phyloP scores from a whole-genome alignment of 64 coral and sea anemone species.

The Exaiptasia diaphana region DNA sequence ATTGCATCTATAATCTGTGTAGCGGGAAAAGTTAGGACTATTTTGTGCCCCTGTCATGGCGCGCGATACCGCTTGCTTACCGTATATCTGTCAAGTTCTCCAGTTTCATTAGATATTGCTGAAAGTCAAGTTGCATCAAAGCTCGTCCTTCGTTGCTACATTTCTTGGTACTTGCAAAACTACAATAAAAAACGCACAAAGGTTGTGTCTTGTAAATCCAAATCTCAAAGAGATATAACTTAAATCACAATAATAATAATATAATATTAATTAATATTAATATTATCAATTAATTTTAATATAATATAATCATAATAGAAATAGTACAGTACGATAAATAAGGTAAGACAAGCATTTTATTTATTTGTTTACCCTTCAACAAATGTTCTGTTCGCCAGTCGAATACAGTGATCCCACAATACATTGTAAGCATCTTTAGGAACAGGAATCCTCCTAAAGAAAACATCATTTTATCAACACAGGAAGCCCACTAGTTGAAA shows the following conservation, averaged over 20 bases:
- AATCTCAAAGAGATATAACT: too few species aligned
- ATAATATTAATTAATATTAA: too few species aligned
- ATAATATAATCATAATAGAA: too few species aligned
- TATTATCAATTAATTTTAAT: too few species aligned
- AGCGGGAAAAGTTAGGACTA: too few species aligned
- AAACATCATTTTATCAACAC: neutral
- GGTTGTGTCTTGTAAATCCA: too few species aligned
- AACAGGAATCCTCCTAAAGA: constrained; percentile 80
- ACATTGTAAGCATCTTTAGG: constrained; percentile 80
- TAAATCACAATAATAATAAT: too few species aligned
- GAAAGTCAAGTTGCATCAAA: constrained; percentile 96
- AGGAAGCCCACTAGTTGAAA: neutral
- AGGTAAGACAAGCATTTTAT: neutral
- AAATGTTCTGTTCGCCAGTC: constrained; percentile 90
- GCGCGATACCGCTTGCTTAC: too few species aligned
- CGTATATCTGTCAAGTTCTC: constrained; percentile 92
- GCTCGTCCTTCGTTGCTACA: constrained; percentile 98
- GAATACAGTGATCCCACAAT: constrained; percentile 94
- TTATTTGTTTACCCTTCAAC: constrained; percentile 80
- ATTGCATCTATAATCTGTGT: too few species aligned
- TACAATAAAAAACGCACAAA: constrained; percentile 20
- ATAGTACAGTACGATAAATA: too few species aligned
- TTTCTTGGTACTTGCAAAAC: constrained; percentile 92
- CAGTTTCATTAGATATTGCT: constrained; percentile 95
- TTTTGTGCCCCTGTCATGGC: too few species aligned